Evolutionary conservation across 2,113 vertebrate species (phyloP).

Genomic region (Ariopsis seemanni): DNA sequence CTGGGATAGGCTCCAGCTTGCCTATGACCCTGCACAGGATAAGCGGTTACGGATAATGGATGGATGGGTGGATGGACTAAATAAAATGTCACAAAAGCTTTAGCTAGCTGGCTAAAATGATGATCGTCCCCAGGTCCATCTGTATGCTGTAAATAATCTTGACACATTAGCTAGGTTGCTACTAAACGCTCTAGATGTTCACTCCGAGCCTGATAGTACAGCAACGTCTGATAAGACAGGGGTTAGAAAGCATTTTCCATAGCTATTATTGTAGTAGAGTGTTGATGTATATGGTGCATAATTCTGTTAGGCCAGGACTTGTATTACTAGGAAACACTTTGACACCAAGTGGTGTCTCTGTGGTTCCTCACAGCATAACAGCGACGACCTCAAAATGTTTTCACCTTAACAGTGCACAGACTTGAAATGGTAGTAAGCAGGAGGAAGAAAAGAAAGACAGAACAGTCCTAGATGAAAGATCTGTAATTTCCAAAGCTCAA

Average conservation of each 20-base stretch:
- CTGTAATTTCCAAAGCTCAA: constrained; percentile 37
- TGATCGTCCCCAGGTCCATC: not conserved
- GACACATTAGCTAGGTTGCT: not conserved
- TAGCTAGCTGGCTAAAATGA: not conserved
- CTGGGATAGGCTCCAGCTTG: too few relatives aligned
- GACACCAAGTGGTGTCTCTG: constrained; percentile 6
- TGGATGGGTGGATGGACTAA: too few relatives aligned
- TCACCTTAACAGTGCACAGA: constrained; percentile 12
- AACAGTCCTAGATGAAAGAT: constrained; percentile 22
- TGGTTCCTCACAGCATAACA: not conserved
- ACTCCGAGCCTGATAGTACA: not conserved
- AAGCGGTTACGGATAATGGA: too few relatives aligned
- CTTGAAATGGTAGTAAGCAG: not conserved
- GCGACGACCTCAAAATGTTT: constrained; percentile 11
- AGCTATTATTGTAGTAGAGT: not conserved
- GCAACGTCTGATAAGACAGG: not conserved
- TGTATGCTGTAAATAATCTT: not conserved
- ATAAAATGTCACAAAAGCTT: too few relatives aligned
- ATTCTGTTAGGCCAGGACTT: not conserved
- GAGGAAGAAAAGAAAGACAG: constrained; percentile 1
- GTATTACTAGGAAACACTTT: not conserved
- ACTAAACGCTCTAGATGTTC: not conserved
- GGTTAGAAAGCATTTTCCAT: not conserved
- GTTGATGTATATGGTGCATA: not conserved
- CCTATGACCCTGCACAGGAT: too few relatives aligned